Base-by-base conservation (phyloP, 2,797 vertebrate genomes). In the Anableps anableps region DNA sequence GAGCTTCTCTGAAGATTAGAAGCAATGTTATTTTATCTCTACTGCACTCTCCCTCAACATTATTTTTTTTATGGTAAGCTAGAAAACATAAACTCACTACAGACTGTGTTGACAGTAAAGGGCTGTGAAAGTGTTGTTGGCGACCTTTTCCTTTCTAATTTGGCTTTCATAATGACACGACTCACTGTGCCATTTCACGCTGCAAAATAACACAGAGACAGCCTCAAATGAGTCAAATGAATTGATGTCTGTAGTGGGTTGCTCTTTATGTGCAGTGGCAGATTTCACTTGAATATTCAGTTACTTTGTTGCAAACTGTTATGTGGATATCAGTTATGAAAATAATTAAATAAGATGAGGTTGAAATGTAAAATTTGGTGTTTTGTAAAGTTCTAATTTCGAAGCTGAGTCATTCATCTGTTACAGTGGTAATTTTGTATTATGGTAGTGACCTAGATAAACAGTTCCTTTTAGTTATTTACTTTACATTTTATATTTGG, bases 111-210 rank as follows among this genome's bases (percentile, higher is more conserved):
- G 53, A 77, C 34, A 62, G 53, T 75, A 72, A 85, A 74, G n/a
- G 76, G 34, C 74, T 79, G 74, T 51, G 76, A 78, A 68, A 83
- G 41, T 80, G 77, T 80, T 85, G 53, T 74, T 84, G 80, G 80
- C 8, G 72, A 89, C 88, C 80, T 77, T 84, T 80, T 87, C 85
- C 72, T 80, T 72, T 77, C 68, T 66, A 58, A 10, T 76, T 70
- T 81, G 62, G n/a, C 55, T 77, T 79, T 77, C 47, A 51, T 29
- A 23, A 5, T 75, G 26, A 60, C 47, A 34, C 19, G 45, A 76
- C 74, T 34, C 4, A 76, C 55, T 62, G 58, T 23, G 16, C 45
- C n/a, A 76, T 76, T 29, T 75, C 26, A 45, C 41, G 19, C 72
- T 74, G 72, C 51, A 74, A 11, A 75, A 19, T 5, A 21, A 34